A percentile compares a stretch with the other conserved stretches of the same genome.
phyloP scores from a whole-genome alignment of 2,113 vertebrate genomes.

The Larimichthys polyactis region DNA sequence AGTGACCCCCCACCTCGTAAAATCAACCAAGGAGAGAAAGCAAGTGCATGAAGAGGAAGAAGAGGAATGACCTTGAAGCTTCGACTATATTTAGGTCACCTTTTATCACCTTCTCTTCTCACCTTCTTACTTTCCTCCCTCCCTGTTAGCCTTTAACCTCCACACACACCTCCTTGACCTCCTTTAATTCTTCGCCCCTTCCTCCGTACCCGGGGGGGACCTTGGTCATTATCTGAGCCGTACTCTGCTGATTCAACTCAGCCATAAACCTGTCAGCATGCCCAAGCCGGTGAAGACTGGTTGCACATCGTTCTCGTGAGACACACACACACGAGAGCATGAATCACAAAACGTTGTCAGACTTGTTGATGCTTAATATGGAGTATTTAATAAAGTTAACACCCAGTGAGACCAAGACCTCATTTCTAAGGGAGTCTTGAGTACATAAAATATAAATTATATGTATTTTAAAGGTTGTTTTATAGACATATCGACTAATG shows the following conservation, averaged over 20 bases:
- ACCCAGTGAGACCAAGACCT: neutral
- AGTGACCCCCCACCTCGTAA: conserved; percentile 53
- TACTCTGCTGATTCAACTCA: conserved; percentile 9
- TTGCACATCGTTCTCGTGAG: neutral
- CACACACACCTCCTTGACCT: conserved; percentile 2
- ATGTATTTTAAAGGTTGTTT: neutral
- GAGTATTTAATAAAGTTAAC: neutral
- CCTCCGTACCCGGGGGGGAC: neutral
- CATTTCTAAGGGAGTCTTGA: neutral
- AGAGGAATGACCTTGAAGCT: conserved; percentile 54
- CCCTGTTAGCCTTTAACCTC: conserved; percentile 31
- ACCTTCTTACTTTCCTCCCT: neutral
- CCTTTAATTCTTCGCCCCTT: conserved; percentile 12
- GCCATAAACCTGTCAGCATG: conserved; percentile 8
- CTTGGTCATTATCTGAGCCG: neutral
- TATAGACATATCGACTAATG: neutral
- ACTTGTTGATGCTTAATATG: neutral
- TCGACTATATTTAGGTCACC: conserved; percentile 37
- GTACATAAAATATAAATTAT: neutral
- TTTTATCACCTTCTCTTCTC: conserved; percentile 24
- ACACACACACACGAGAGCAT: neutral
- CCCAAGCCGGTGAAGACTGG: neutral
- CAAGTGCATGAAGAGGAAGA: neutral
- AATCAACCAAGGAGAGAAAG: conserved; percentile 40
- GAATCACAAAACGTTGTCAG: neutral